Conservation (phyloP, 1,140 invertebrate genomes). For the Drosophila sturtevanti region DNA sequence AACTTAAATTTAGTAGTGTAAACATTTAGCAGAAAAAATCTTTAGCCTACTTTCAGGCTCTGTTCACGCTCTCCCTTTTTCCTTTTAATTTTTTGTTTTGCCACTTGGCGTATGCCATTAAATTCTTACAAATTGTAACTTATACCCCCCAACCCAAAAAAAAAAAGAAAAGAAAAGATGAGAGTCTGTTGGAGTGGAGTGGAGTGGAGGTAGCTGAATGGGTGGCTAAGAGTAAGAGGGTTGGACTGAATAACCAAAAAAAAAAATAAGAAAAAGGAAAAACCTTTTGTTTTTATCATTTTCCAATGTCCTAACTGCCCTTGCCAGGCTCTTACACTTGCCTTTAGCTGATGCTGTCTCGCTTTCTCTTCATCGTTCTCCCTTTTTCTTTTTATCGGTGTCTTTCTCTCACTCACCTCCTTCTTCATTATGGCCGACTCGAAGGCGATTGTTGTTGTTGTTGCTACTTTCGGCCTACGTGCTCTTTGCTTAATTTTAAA, state of each 20-base stretch:
- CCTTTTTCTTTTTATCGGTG: constrained; percentile 6
- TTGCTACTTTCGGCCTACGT: constrained; percentile 72
- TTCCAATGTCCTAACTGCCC: constrained; percentile 63
- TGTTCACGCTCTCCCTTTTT: too few species aligned
- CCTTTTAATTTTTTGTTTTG: background rate
- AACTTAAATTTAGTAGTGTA: background rate
- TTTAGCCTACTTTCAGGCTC: background rate
- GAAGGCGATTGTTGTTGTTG: constrained; percentile 17
- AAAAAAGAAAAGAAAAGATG: constrained; percentile 33
- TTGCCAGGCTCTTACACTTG: constrained; percentile 10
- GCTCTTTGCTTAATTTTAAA: constrained; percentile 81
- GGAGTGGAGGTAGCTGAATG: too few species aligned
- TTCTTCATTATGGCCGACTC: constrained; percentile 63
- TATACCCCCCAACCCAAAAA: constrained; percentile 41
- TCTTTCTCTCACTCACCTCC: constrained; percentile 57
- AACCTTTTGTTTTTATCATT: constrained; percentile 78
- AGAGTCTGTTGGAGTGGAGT: constrained; percentile 13
- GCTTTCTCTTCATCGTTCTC: constrained; percentile 10
- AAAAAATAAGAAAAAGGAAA: too few species aligned
- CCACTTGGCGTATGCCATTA: constrained; percentile 50
- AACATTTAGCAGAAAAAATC: background rate
- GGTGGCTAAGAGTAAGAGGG: background rate
- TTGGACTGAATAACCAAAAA: background rate
- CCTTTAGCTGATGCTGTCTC: too few species aligned
- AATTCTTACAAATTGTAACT: constrained; percentile 76